Evolutionary conservation across 2,797 vertebrate species (phyloP), one percentile per base, ranked within the genome.

Genomic region (Vipera ursinii): DNA sequence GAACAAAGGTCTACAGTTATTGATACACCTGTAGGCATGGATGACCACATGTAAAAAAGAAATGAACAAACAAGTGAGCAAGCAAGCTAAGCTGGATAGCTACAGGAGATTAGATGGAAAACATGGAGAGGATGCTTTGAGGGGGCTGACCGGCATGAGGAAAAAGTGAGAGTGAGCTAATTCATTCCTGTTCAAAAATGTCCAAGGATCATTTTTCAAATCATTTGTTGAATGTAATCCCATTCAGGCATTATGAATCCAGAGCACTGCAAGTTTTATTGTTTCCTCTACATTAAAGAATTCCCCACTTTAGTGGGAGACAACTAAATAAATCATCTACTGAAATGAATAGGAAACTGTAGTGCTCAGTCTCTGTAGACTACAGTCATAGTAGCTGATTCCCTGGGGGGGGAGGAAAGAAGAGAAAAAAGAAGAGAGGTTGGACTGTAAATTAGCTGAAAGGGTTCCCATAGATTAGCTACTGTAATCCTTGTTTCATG

Each of bases 401-500:
- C 60, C 26, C 28, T 82, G 87, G 22, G 1, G 5, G 1, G 2
- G 24, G 8, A 61, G 57, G 20, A 59, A 59, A 56, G n/a, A 92
- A 61, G 63, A 38, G 55, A 55, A 86, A 14, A 57, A 32, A 51
- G 9, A 65, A 28, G 4, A 87, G 56, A 44, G 26, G 91, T 90
- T 94, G 73, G 38, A 48, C 38, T 15, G 60, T 88, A 90, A 88
- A 57, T 89, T 91, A 87, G 48, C 9, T 57, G 17, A 90, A 90
- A 78, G 93, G 92, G 90, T 91, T 95, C 26, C 1, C 56, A 17
- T 87, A 90, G 86, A 90, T 94, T 88, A 94, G 60, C 92, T 93
- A 93, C 89, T 95, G 91, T 88, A 92, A 94, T 93, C 87, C 86
- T 94, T 96, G 59, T 95, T 95, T 95, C 92, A 89, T 89, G 44